These are phyloP conservation scores for Drosophila seguyi DNA, from an alignment of 1,140 invertebrate species.

Conservation along the genomic window DNA sequence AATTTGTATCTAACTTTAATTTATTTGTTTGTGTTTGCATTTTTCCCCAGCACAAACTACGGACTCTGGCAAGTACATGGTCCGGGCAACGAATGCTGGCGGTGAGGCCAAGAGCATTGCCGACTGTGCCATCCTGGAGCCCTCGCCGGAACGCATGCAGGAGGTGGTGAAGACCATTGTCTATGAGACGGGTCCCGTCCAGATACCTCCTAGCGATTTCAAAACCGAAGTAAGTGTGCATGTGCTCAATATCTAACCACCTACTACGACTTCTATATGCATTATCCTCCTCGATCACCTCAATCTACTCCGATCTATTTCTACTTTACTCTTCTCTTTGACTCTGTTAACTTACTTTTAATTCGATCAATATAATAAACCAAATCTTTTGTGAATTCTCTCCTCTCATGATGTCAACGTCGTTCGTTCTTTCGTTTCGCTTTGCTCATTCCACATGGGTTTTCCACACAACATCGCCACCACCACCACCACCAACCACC, in stretches of 20 bases:
- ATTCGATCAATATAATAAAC: constrained; percentile 63
- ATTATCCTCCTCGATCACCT: constrained; percentile 39
- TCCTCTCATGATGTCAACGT: constrained; percentile 81
- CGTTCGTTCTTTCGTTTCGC: constrained; percentile 70
- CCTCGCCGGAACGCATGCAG: constrained; percentile 89
- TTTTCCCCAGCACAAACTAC: constrained; percentile 83
- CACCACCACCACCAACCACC: constrained; percentile 29
- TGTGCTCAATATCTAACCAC: constrained; percentile 78
- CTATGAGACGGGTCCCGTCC: constrained; percentile 86
- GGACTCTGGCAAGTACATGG: constrained; percentile 91
- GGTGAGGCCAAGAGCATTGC: constrained; percentile 92
- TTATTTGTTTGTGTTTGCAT: neutral
- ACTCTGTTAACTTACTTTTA: constrained; percentile 58
- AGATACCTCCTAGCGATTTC: constrained; percentile 67
- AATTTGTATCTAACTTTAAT: neutral
- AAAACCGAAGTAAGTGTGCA: constrained; percentile 85
- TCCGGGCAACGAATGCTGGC: constrained; percentile 89
- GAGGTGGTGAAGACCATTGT: constrained; percentile 89
- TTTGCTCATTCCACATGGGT: constrained; percentile 68
- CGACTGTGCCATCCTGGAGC: constrained; percentile 91
- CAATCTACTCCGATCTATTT: constrained; percentile 32
- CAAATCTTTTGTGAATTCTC: constrained; percentile 77
- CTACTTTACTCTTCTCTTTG: constrained; percentile 37
- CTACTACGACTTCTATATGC: constrained; percentile 45
- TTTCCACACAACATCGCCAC: constrained; percentile 28